Evolutionary conservation across 2,888 invertebrate species (phyloP).

Genomic region (Noctuana brunneofusca): DNA sequence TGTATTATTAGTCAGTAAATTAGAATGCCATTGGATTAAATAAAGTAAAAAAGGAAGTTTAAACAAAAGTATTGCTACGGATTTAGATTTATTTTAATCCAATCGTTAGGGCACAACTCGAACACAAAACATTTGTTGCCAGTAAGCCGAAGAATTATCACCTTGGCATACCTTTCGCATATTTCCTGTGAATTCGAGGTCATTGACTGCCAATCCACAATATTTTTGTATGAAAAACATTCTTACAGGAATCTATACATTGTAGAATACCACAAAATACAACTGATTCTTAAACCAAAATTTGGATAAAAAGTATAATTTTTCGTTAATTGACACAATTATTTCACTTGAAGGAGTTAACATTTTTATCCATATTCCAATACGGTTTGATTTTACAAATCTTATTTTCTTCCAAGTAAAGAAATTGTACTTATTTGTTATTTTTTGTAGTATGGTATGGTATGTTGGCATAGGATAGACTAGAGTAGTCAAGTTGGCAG

Average conservation of each 20-base stretch:
- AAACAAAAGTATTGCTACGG: conserved; percentile 10
- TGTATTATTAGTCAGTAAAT: neutral
- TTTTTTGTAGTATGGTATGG: too few species aligned
- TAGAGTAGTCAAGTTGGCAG: neutral
- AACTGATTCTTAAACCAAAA: too few species aligned
- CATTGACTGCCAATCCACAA: conserved; percentile 62
- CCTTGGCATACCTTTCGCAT: conserved; percentile 68
- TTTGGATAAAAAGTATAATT: too few species aligned
- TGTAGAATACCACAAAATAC: too few species aligned
- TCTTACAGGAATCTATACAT: conserved; percentile 4
- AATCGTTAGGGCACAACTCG: conserved; percentile 28
- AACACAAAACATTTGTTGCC: conserved; percentile 48
- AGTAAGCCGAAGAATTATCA: conserved; percentile 59
- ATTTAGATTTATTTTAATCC: conserved; percentile 26
- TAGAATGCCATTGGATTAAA: neutral
- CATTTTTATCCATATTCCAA: too few species aligned
- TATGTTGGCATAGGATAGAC: neutral
- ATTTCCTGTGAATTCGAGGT: conserved; percentile 59
- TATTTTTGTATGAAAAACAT: conserved; percentile 37
- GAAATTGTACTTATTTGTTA: too few species aligned
- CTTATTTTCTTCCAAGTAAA: too few species aligned
- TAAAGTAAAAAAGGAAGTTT: conserved; percentile 14
- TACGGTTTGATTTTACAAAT: too few species aligned
- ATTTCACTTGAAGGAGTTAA: too few species aligned
- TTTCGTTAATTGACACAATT: too few species aligned